phyloP scores from a whole-genome alignment of 2,888 invertebrate genomes.

The Myathropa florea region DNA sequence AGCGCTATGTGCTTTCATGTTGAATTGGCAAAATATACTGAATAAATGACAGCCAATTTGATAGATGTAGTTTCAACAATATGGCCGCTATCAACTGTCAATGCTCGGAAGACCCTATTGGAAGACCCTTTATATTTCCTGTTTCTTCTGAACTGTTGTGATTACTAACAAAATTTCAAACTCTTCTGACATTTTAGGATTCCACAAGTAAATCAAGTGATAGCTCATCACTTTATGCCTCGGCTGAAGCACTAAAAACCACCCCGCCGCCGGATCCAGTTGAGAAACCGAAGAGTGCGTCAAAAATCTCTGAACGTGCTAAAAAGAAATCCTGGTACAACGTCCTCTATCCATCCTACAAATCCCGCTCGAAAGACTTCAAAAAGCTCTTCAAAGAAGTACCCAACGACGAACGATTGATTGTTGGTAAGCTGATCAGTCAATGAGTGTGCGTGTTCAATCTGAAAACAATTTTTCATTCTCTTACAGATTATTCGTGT shows the following conservation, averaged over 20 bases:
- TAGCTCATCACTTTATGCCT: conserved; percentile 68
- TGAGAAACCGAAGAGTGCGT: conserved; percentile 76
- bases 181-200: conserved; percentile 63
- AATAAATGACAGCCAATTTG: no score
- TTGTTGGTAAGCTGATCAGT: conserved; percentile 87
- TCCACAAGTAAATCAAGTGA: conserved; percentile 73
- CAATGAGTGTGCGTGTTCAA: not conserved
- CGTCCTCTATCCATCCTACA: conserved; percentile 94
- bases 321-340: conserved; percentile 94
- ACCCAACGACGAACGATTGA: conserved; percentile 93
- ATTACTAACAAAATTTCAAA: not conserved
- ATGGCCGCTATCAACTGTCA: no score
- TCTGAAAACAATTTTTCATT: not conserved
- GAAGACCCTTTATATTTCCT: no score
- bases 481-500: conserved; percentile 94
- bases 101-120: no score
- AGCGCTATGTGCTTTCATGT: no score
- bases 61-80: no score
- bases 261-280: conserved; percentile 31
- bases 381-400: conserved; percentile 95
- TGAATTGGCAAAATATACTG: no score
- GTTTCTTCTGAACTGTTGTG: no score
- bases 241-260: conserved; percentile 53
- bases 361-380: conserved; percentile 95
- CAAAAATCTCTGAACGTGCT: conserved; percentile 82